phyloP scores from a whole-genome alignment of 1,140 invertebrate genomes.

The Ectropis grisescens region DNA sequence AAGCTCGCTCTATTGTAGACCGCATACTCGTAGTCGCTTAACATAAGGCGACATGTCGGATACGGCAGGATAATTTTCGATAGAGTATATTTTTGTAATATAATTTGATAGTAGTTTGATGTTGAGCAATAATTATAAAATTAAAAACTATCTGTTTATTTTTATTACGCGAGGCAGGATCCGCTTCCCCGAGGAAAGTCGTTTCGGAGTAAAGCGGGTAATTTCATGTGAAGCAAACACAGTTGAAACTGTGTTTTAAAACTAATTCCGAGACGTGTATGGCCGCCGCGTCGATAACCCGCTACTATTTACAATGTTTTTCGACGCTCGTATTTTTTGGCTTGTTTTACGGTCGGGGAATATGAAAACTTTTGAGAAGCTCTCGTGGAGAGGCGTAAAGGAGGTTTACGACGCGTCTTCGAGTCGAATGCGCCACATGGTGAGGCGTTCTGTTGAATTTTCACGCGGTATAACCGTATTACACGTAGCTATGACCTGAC shows the following conservation, averaged over 20 bases:
- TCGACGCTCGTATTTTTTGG: conserved; percentile 67
- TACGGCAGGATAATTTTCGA: too few species aligned
- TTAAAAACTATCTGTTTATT: too few species aligned
- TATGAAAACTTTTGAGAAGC: conserved; percentile 69
- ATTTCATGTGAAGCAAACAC: conserved; percentile 44
- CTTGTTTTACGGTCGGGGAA: conserved; percentile 58
- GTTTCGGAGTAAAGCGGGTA: conserved; percentile 34
- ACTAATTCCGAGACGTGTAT: conserved; percentile 49
- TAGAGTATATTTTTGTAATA: too few species aligned
- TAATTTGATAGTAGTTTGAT: too few species aligned
- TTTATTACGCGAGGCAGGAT: too few species aligned
- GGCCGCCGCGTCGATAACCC: conserved; percentile 49
- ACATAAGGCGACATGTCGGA: too few species aligned
- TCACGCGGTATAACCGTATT: conserved; percentile 47
- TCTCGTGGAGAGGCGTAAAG: conserved; percentile 60
- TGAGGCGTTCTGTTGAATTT: conserved; percentile 51
- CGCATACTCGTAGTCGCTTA: too few species aligned
- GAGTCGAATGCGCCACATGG: conserved; percentile 57
- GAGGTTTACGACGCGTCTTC: conserved; percentile 67
- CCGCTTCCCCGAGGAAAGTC: too few species aligned
- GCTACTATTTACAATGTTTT: conserved; percentile 67
- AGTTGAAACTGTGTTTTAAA: conserved; percentile 63
- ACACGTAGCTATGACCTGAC: conserved; percentile 59
- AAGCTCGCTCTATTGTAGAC: too few species aligned
- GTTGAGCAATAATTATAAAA: too few species aligned